Base-by-base conservation (phyloP, 2,113 vertebrate species). In the Phyllopteryx taeniolatus region DNA sequence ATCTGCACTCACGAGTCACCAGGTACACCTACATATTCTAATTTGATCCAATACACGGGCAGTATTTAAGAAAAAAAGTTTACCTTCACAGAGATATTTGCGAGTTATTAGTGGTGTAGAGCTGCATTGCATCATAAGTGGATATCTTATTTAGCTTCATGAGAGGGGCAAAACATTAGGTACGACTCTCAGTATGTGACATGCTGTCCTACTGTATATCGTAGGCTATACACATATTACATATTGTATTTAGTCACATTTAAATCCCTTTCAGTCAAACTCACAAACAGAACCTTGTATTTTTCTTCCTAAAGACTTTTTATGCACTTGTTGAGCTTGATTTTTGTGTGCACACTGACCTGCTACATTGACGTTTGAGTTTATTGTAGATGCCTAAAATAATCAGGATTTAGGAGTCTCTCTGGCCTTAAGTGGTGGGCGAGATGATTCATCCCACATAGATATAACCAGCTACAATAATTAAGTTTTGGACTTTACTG, bases 381-480 rank as follows among this genome's bases (percentile, higher is more conserved):
- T 56, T 10, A 56, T 56, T 56, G 51, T 56, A 22, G 53, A 56
- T 87, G 79, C 80, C 85, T 78, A 74, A 85, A 88, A 86, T 86
- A 86, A 91, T 90, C 82, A 83, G 86, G 86, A 90, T 90, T 89
- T 83, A 89, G 90, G 85, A 81, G 76, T 76, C 80, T 85, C 71
- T 78, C 39, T 20, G 70, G 72, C 74, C 70, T 69, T 73, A 74
- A 77, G 82, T 74, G 75, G 79, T 70, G 56, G 78, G 73, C 74
- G 53, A 54, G 60, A 82, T 76, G 75, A 77, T 82, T 77, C 8
- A 49, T 62, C 75, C 54, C 78, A 68, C 80, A 3, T 54, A 72
- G 68, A 61, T 57, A 70, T 27, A 4, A 79, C 35, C 63, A 67
- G 75, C 61, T 49, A 1, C 14, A 69, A 82, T 90, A 90, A 90